A percentile compares a stretch with the other conserved stretches of the same genome.
phyloP scores from a whole-genome alignment of 2,113 vertebrate genomes.

The Semnornis frantzii region DNA sequence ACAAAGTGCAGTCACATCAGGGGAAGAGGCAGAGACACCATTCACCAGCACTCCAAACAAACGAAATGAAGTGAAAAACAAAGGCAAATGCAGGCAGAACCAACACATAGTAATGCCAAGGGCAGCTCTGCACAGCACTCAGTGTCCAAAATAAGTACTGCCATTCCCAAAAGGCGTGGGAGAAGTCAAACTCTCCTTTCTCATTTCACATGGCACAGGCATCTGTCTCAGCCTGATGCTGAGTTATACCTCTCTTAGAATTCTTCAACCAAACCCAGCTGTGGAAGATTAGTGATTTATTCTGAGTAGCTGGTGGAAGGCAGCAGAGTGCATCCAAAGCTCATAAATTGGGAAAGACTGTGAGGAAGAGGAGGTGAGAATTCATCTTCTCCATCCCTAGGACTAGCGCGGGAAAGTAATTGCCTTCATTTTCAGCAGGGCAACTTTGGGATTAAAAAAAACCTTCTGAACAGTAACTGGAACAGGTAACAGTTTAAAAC shows the following conservation, averaged over 20 bases:
- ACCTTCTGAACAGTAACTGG: background rate
- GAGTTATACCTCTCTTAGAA: background rate
- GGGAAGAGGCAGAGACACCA: background rate
- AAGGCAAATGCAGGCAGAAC: background rate
- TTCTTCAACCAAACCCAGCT: background rate
- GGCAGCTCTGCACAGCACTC: background rate
- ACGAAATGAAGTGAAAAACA: background rate
- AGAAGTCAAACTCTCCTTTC: background rate
- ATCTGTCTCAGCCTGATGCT: background rate
- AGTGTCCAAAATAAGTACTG: background rate
- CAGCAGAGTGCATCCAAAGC: background rate
- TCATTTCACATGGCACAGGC: background rate
- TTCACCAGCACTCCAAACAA: accelerated
- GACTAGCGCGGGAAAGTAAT: background rate
- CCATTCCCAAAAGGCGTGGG: background rate
- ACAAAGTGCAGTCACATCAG: background rate
- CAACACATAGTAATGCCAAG: background rate
- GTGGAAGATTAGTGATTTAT: background rate
- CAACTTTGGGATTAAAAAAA: background rate
- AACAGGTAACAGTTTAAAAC: background rate
- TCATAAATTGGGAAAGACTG: background rate
- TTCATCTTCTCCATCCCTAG: background rate
- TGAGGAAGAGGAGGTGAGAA: background rate
- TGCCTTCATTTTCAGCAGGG: background rate
- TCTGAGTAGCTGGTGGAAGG: background rate